phyloP scores from a whole-genome alignment of 2,113 vertebrate species.

The Craseonycteris thonglongyai region DNA sequence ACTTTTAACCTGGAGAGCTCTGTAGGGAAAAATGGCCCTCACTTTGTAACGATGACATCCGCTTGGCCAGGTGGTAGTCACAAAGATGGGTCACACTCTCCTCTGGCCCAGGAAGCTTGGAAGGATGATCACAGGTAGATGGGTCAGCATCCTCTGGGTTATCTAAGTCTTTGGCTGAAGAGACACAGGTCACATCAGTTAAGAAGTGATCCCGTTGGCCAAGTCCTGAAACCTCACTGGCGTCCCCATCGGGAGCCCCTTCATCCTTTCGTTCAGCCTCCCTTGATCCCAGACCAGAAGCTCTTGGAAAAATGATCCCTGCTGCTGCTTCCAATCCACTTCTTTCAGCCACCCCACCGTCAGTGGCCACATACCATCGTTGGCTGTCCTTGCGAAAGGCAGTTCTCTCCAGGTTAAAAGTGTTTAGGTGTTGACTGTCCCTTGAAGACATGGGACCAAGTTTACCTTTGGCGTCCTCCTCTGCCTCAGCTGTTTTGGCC shows the following conservation, averaged over 20 bases:
- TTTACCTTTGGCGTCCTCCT: conserved; percentile 86
- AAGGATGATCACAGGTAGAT: conserved; percentile 82
- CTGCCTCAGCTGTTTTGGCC: conserved; percentile 78
- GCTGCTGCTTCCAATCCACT: conserved; percentile 79
- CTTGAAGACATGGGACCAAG: conserved; percentile 88
- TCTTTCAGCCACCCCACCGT: conserved; percentile 85
- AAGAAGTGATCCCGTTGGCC: conserved; percentile 84
- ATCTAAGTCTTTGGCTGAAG: conserved; percentile 86
- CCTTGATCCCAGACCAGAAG: conserved; percentile 80
- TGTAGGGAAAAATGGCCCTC: conserved; percentile 94
- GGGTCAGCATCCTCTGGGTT: conserved; percentile 77
- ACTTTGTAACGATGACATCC: conserved; percentile 94
- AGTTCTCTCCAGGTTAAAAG: conserved; percentile 93
- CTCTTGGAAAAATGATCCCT: conserved; percentile 81
- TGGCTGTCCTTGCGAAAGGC: conserved; percentile 89
- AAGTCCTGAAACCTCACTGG: conserved; percentile 75
- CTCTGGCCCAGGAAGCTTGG: conserved; percentile 83
- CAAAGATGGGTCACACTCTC: conserved; percentile 85
- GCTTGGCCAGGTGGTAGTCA: conserved; percentile 93
- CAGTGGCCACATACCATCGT: conserved; percentile 85
- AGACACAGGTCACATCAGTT: conserved; percentile 79
- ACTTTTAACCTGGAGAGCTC: conserved; percentile 95
- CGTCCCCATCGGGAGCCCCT: conserved; percentile 79
- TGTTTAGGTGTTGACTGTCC: conserved; percentile 88
- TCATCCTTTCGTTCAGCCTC: conserved; percentile 82